Evolutionary conservation across 2,113 vertebrate species (phyloP), one percentile per base, ranked within the genome.

Genomic region (Choloepus hoffmanni): DNA sequence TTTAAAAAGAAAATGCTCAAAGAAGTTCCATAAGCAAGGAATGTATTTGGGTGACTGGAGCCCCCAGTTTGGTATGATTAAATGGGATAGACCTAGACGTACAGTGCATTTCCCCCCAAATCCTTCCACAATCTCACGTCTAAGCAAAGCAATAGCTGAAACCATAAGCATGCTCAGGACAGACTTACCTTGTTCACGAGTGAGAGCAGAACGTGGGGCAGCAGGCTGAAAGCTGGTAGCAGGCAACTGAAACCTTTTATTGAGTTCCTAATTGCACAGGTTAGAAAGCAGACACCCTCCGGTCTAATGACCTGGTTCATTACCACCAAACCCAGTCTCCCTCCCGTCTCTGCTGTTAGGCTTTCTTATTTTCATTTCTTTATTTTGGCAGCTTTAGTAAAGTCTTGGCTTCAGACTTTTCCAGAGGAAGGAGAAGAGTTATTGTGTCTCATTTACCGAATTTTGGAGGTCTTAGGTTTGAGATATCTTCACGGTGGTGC

Each of bases 121-220:
- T 50, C 55, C n/a, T 33, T 14, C 60, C 16, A 63, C 33, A 40
- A 11, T 65, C 30, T 93, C n/a, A 76, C 7, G n/a, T 3, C 53
- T 5, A 92, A 87, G 60, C 40, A 87, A 60, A 87, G 67, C 43
- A 70, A 45, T 26, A 76, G 1, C 40, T 1, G 3, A 85, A 78
- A 85, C 48, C 4, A 43, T 73, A 33, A 70, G 30, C 48, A n/a
- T 26, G 15, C 70, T 86, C 73, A 24, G 85, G 30, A 83, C 50
- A 85, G 89, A 85, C 97, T 98, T 97, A 98, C 98, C 97, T 97
- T 1, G 65, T 88, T 74, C 87, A 21, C 2, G 10, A 92, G 73
- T 8, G 55, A 83, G 92, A 96, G 45, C 12, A 21, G 74, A 30
- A 76, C 24, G 91, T 18, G 6, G 70, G 28, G 23, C 78, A 15